Evolutionary conservation across 2,113 vertebrate genomes (phyloP).

Genomic region (Heterotis niloticus): DNA sequence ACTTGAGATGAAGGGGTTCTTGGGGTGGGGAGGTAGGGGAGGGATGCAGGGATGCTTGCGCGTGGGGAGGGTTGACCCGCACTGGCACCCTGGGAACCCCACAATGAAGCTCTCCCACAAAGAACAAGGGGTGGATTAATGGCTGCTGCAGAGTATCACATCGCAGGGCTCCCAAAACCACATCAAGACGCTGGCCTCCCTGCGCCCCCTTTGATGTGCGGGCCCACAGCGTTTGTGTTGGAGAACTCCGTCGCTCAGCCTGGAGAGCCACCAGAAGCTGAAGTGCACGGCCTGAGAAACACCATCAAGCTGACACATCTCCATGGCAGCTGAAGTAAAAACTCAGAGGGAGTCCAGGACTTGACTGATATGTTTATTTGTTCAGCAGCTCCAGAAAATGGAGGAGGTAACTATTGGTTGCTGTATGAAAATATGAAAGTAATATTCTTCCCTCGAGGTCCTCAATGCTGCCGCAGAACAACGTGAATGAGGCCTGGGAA

Average conservation of each 20-base stretch:
- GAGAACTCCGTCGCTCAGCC: constrained; percentile 44
- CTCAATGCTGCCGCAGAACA: too few relatives aligned
- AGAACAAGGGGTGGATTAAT: constrained; percentile 56
- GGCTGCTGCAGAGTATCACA: constrained; percentile 59
- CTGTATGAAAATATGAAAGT: too few relatives aligned
- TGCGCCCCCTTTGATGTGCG: constrained; percentile 56
- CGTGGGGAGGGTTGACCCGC: constrained; percentile 49
- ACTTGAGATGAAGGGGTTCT: constrained; percentile 53
- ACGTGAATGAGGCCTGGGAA: too few relatives aligned
- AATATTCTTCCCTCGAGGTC: too few relatives aligned
- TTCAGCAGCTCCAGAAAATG: too few relatives aligned
- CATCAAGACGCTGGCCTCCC: constrained; percentile 57
- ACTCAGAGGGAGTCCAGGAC: neutral
- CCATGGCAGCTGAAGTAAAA: constrained; percentile 23
- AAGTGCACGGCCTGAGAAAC: constrained; percentile 34
- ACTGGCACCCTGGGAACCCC: constrained; percentile 41
- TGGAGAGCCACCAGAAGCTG: constrained; percentile 41
- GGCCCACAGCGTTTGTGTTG: constrained; percentile 54
- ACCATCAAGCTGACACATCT: constrained; percentile 27
- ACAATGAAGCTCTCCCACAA: constrained; percentile 46
- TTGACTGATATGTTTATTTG: too few relatives aligned
- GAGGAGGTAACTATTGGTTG: too few relatives aligned
- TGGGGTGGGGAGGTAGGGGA: constrained; percentile 22
- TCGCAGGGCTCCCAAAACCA: constrained; percentile 57
- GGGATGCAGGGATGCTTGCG: constrained; percentile 36